phyloP scores from a whole-genome alignment of 2,113 vertebrate genomes.

The Gallinago paraguaiae region DNA sequence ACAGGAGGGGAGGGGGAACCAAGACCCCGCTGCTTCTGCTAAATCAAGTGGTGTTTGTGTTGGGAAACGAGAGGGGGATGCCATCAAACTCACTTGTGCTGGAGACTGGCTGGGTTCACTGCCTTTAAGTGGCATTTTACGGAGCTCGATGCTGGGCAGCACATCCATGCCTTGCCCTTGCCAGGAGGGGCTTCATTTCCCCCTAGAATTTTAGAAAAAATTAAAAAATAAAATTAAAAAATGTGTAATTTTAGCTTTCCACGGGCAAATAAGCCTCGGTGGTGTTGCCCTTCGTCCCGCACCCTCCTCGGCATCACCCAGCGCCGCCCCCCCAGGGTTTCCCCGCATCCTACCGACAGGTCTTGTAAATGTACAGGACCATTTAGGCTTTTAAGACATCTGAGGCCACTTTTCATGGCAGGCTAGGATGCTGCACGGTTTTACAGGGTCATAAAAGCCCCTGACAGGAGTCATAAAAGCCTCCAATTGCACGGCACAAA shows the following conservation, averaged over 20 bases:
- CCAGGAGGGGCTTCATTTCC: background rate
- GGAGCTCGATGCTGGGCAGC: background rate
- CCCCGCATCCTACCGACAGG: constrained; percentile 42
- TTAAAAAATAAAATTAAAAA: background rate
- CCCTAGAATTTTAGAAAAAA: background rate
- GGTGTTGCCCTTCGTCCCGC: rapidly evolving
- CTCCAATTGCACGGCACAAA: constrained; percentile 78
- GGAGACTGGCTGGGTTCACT: background rate
- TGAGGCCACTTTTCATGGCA: constrained; percentile 75
- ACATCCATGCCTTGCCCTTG: background rate
- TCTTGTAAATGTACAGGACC: constrained; percentile 75
- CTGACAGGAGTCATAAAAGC: constrained; percentile 85
- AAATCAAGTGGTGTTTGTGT: constrained; percentile 59
- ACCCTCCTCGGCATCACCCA: background rate
- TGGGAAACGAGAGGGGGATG: constrained; percentile 58
- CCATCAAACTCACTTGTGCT: constrained; percentile 57
- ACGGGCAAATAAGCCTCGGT: background rate
- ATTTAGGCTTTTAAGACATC: constrained; percentile 80
- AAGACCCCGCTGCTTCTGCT: constrained; percentile 56
- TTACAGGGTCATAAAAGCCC: constrained; percentile 85
- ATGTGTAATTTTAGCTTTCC: rapidly evolving
- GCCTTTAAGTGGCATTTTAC: background rate
- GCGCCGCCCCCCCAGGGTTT: background rate
- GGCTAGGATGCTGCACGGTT: constrained; percentile 78
- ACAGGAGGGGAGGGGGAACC: background rate